These are phyloP conservation scores for Hemibagrus guttatus DNA, from an alignment of 2,797 vertebrate genomes.

Conservation along the genomic window DNA sequence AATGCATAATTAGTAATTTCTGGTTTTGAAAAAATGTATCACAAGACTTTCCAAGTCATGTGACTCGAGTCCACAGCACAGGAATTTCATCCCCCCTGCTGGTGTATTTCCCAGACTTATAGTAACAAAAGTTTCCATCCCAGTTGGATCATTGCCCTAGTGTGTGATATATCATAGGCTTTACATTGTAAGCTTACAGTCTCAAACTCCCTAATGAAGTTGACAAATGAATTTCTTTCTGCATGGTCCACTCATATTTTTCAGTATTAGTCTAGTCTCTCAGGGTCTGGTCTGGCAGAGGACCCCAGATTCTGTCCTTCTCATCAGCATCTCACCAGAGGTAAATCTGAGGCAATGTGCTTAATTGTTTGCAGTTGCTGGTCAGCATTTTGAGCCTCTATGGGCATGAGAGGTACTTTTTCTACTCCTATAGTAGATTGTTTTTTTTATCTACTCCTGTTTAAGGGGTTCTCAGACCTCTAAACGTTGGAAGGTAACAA, in stretches of 20 bases:
- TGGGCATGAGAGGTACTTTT: slow-evolving; percentile 52
- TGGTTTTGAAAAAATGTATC: neutral
- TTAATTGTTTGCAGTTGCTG: slow-evolving; percentile 77
- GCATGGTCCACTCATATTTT: slow-evolving; percentile 12
- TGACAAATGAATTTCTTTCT: slow-evolving; percentile 33
- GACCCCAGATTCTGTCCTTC: slow-evolving; percentile 52
- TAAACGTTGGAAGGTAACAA: slow-evolving; percentile 38
- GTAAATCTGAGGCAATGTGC: slow-evolving; percentile 65
- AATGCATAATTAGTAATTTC: neutral
- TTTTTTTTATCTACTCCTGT: slow-evolving; percentile 56
- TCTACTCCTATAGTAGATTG: slow-evolving; percentile 62
- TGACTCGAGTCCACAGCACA: neutral
- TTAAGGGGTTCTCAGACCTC: slow-evolving; percentile 38
- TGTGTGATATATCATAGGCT: slow-evolving; percentile 19
- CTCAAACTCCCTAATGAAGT: slow-evolving; percentile 25
- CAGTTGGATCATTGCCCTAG: neutral
- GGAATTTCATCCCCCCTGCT: slow-evolving; percentile 10
- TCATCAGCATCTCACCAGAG: slow-evolving; percentile 60
- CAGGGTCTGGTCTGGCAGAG: slow-evolving; percentile 54
- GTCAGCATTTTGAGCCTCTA: slow-evolving; percentile 29
- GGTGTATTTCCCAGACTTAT: neutral
- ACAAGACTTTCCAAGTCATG: neutral
- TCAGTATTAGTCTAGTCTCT: slow-evolving; percentile 50
- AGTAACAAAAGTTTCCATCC: slow-evolving; percentile 6
- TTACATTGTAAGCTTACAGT: slow-evolving; percentile 6